Base-by-base conservation (phyloP, 2,113 vertebrate species). In the Gallinago undulata region DNA sequence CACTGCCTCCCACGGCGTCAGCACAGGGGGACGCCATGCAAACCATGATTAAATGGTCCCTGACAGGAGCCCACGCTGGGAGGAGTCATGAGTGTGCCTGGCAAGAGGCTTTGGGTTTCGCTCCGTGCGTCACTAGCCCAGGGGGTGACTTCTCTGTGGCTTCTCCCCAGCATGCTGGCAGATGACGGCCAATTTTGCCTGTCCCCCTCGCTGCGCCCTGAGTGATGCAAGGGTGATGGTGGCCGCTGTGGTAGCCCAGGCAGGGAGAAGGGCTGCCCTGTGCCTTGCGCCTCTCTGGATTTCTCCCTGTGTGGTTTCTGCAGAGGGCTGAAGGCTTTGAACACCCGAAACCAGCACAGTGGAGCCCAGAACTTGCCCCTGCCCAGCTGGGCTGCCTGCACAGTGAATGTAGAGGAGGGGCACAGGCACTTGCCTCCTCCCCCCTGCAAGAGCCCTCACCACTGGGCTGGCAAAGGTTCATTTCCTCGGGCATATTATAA, bases 21-120 rank as follows among this genome's bases (percentile, higher is more conserved):
- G 81, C 64, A 30, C 48, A n/a, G 30, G 16, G 62, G 35, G 55
- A 28, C 0, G 3, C 55, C 53, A 80, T 2, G 6, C 7, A 73
- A 81, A 27, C 45, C 25, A 19, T 3, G 23, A 31, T 63, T 67
- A 19, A 57, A 63, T 21, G 56, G n/a, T 79, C 19, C 47, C 35
- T 48, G 4, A 22, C 23, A 57, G 78, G 82, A 87, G 55, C 45
- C 37, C 70, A 30, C 0, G 0, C 30, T 0, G 0, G 47, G 83
- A 63, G 43, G 56, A 82, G 50, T 3, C 2, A 0, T 66, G 73
- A 64, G 23, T 31, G 35, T 62, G 60, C 64, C 7, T 5, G 35
- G 60, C 45, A 48, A 64, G 57, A 51, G 37, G 31, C 48, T 76
- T 83, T 80, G 53, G 67, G 68, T 24, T 93, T 91, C 73, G 30